Conservation (phyloP, 2,113 vertebrate species). For the Takifugu flavidus region DNA sequence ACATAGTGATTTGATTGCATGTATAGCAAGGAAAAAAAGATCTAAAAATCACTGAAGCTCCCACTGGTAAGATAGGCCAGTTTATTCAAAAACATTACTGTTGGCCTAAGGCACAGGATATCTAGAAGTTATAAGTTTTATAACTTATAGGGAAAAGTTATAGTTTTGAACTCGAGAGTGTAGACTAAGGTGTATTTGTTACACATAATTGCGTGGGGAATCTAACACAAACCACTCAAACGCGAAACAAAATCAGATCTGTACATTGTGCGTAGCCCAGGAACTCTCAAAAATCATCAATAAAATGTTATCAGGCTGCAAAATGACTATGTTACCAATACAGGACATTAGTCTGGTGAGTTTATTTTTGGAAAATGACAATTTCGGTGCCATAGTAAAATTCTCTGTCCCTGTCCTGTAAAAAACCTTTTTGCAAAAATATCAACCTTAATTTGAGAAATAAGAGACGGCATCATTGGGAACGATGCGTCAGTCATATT, state of each 20-base stretch:
- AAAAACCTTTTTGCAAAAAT: too few relatives aligned
- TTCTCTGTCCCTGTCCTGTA: too few relatives aligned
- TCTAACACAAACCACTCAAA: slow-evolving; percentile 54
- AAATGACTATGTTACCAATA: background rate
- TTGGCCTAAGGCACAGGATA: slow-evolving; percentile 80
- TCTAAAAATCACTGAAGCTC: slow-evolving; percentile 62
- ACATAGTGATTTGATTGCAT: slow-evolving; percentile 63
- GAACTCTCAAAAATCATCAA: slow-evolving; percentile 29
- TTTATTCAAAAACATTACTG: slow-evolving; percentile 73
- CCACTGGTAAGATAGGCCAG: slow-evolving; percentile 70
- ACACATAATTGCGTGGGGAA: slow-evolving; percentile 58
- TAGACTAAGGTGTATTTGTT: slow-evolving; percentile 61
- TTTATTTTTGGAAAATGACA: too few relatives aligned
- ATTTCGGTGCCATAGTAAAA: too few relatives aligned
- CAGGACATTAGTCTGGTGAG: too few relatives aligned
- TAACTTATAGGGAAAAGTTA: slow-evolving; percentile 55
- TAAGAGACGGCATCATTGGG: too few relatives aligned
- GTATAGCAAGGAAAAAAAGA: slow-evolving; percentile 59
- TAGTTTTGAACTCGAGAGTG: slow-evolving; percentile 54
- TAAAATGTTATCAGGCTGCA: slow-evolving; percentile 20
- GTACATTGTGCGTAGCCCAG: slow-evolving; percentile 65
- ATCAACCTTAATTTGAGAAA: too few relatives aligned
- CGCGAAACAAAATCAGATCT: slow-evolving; percentile 47
- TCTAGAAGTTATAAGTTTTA: slow-evolving; percentile 66
- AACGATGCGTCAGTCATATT: background rate